phyloP scores from a whole-genome alignment of 2,113 vertebrate genomes.

The Perca schrenkii region DNA sequence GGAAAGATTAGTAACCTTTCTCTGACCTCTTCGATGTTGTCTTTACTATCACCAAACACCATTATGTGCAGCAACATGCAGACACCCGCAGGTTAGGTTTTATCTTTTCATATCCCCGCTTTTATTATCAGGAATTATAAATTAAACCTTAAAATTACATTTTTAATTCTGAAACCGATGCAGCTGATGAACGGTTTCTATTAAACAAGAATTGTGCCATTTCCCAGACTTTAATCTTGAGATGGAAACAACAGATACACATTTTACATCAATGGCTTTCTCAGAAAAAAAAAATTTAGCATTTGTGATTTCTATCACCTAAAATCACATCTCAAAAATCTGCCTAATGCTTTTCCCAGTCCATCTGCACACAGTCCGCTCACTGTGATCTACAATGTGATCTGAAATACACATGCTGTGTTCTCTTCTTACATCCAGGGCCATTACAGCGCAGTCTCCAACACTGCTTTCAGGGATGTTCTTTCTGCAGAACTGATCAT shows the following conservation, averaged over 20 bases:
- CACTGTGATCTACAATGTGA: slow-evolving; percentile 44
- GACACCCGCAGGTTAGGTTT: slow-evolving; percentile 9
- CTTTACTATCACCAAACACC: slow-evolving; percentile 10
- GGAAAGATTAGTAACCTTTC: slow-evolving; percentile 19
- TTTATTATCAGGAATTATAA: slow-evolving; percentile 27
- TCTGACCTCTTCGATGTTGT: slow-evolving; percentile 17
- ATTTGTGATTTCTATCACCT: slow-evolving; percentile 47
- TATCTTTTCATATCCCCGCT: slow-evolving; percentile 19
- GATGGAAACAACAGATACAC: slow-evolving; percentile 33
- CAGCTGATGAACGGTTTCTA: slow-evolving; percentile 30
- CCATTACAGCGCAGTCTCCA: slow-evolving; percentile 23
- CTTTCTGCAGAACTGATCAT: slow-evolving; percentile 48
- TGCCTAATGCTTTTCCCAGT: slow-evolving; percentile 58
- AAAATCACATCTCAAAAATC: slow-evolving; percentile 54
- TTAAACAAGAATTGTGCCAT: slow-evolving; percentile 17
- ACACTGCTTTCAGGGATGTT: slow-evolving; percentile 43
- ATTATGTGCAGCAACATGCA: slow-evolving; percentile 2
- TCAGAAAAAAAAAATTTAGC: background rate
- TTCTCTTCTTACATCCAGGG: slow-evolving; percentile 54
- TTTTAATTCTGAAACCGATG: slow-evolving; percentile 21
- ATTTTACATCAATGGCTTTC: slow-evolving; percentile 13
- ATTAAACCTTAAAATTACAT: slow-evolving; percentile 22
- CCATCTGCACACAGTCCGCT: slow-evolving; percentile 24
- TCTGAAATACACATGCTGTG: slow-evolving; percentile 60
- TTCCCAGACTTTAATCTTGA: slow-evolving; percentile 23